Evolutionary conservation across 1,140 invertebrate species (phyloP), one percentile per base, ranked within the genome.

Genomic region (Macrotrachela quadricornifera): DNA sequence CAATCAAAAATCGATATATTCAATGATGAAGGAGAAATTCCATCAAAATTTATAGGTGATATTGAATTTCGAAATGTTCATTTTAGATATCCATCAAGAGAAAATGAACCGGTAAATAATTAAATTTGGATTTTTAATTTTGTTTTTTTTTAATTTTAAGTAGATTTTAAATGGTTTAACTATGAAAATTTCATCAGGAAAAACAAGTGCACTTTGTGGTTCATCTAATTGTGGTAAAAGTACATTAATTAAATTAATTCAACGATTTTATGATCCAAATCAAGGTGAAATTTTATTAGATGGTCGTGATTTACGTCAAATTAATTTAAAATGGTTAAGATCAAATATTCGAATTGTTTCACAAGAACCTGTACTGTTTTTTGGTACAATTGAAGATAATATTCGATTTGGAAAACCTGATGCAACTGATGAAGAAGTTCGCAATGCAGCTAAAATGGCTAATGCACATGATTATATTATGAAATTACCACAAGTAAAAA

Each of bases 311-410:
- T 71, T 92, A 0, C 70, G 73, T 38, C 70, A 75, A 10, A 67
- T 92, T 30, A 81, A 88, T 63, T 78, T 81, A n/a, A 75, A 76
- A 45, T 91, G 86, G 83, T 71, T 94, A 21, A 72, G 87, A 41
- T 78, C 82, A 1, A 47, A 54, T 37, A 49, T 49, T 17, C 38
- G 44, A 30, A 18, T 54, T 10, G 51, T 57, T 36, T 59, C 55
- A 1, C 58, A 74, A 71, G 86, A 94, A 65, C 87, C 87, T 1
- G 77, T 88, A 51, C 64, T 94, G 44, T 95, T 94, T 73, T 84
- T 82, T 17, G 85, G 83, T 8, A 78, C 78, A n/a, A 79, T 92
- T 11, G 75, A 77, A 67, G 88, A 94, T 71, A 94, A 94, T 69
- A 92, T 94, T 54, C 74, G 84, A 50, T 92, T 88, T 64, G 86